phyloP scores from a whole-genome alignment of 37 sponge, comb jelly and placozoan genomes.

The Oscarella lobularis region DNA sequence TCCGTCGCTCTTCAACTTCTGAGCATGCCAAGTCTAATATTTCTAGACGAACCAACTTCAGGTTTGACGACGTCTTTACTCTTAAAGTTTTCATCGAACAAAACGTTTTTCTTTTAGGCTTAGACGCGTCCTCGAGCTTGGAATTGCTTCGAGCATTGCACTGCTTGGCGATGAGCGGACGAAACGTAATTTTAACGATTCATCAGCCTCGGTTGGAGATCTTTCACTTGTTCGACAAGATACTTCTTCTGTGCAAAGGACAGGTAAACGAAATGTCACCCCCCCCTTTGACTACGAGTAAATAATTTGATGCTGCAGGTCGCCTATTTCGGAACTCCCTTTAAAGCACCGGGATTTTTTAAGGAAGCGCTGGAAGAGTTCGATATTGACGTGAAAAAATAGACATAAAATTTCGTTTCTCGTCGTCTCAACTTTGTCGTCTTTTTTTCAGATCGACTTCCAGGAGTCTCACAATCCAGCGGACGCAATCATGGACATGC shows the following conservation, averaged over 20 bases:
- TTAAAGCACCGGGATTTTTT: slow-evolving; percentile 42
- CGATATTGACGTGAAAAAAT: not conserved
- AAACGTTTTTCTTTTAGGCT: slow-evolving; percentile 8
- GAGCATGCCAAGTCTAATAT: slow-evolving; percentile 49
- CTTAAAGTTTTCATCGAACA: no score
- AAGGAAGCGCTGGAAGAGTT: not conserved
- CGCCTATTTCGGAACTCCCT: slow-evolving; percentile 69
- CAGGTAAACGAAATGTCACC: no score
- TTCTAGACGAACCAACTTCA: slow-evolving; percentile 97
- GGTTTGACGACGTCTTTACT: no score
- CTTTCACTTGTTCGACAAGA: slow-evolving; percentile 86
- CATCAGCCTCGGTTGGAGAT: slow-evolving; percentile 88
- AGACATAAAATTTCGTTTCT: no score
- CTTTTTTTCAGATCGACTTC: no score
- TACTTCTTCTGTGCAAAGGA: slow-evolving; percentile 66
- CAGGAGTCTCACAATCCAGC: not conserved
- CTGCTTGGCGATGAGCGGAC: slow-evolving; percentile 42
- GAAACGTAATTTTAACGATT: slow-evolving; percentile 76
- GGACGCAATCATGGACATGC: slow-evolving; percentile 61
- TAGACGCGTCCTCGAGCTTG: slow-evolving; percentile 9
- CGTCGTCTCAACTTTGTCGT: no score
- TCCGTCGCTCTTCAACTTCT: slow-evolving; percentile 15
- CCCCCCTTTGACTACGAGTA: no score
- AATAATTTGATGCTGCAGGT: not conserved
- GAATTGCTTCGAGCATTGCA: slow-evolving; percentile 49